phyloP scores from a whole-genome alignment of 2,113 vertebrate species.

The Hippocampus mohnikei region DNA sequence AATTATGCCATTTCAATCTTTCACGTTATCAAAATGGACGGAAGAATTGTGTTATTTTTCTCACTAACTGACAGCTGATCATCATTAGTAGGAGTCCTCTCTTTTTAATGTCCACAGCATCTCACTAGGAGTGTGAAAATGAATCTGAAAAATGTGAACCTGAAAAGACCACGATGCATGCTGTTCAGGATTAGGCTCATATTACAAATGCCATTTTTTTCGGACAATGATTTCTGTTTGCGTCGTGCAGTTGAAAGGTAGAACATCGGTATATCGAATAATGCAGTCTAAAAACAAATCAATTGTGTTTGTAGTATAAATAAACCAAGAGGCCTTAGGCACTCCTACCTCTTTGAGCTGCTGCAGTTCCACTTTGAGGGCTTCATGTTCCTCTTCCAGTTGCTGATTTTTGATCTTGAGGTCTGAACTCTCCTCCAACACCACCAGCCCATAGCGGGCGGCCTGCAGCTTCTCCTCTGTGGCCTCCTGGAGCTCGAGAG shows the following conservation, averaged over 20 bases:
- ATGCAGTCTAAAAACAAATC: neutral
- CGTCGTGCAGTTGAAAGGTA: neutral
- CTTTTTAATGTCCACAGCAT: constrained; percentile 2
- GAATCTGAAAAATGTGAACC: no score
- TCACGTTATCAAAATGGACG: no score
- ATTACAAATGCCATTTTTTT: no score
- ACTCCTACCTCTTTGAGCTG: constrained; percentile 77
- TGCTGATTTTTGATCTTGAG: constrained; percentile 73
- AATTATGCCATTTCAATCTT: no score
- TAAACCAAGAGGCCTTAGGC: neutral
- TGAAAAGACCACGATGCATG: neutral
- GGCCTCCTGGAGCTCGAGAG: constrained; percentile 79
- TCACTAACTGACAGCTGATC: neutral
- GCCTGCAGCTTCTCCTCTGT: constrained; percentile 82
- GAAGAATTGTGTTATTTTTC: no score
- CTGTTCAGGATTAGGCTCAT: neutral
- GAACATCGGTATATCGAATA: neutral
- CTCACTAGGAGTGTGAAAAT: neutral
- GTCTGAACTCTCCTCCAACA: constrained; percentile 78
- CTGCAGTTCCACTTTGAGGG: constrained; percentile 71
- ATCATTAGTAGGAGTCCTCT: neutral
- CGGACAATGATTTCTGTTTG: neutral
- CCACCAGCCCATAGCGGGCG: constrained; percentile 79
- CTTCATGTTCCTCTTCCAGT: constrained; percentile 78
- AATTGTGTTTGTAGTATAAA: constrained; percentile 6